Percentiles rank a stretch among this genome's conserved stretches.
phyloP scores from a whole-genome alignment of 2,797 vertebrate genomes.

The Anableps anableps region DNA sequence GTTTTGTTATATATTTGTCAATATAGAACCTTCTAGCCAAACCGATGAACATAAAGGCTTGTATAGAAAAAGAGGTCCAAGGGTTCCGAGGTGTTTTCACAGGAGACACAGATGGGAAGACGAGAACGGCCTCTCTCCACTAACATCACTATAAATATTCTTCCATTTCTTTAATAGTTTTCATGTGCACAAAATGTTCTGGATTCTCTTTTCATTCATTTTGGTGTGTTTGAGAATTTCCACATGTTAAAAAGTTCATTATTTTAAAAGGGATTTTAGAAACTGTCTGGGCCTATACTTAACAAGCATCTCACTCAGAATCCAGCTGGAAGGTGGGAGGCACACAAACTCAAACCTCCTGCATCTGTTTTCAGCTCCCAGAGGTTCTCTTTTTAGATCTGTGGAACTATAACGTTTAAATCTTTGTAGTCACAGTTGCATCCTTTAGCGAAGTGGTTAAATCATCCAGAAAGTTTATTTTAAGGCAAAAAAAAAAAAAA shows the following conservation, averaged over 20 bases:
- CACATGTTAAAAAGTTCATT: conserved; percentile 75
- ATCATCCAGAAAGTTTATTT: conserved; percentile 10
- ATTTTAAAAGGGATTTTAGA: conserved; percentile 60
- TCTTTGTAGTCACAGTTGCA: conserved; percentile 14
- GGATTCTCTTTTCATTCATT: conserved; percentile 77
- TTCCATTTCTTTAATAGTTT: conserved; percentile 91
- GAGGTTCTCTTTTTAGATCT: conserved; percentile 31
- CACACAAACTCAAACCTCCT: conserved; percentile 45
- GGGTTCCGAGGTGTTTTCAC: conserved; percentile 57
- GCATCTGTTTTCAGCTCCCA: conserved; percentile 19
- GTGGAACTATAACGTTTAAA: conserved; percentile 14
- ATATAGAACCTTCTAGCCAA: conserved; percentile 99
- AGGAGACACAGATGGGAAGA: conserved; percentile 54
- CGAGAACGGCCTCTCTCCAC: conserved; percentile 88
- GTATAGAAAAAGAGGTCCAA: conserved; percentile 91
- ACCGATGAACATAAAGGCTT: conserved; percentile 99
- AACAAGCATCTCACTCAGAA: conserved; percentile 62
- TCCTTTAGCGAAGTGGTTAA: conserved; percentile 11
- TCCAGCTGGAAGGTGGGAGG: conserved; percentile 26
- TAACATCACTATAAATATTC: conserved; percentile 95
- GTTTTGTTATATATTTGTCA: conserved; percentile 99
- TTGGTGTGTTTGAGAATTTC: conserved; percentile 84
- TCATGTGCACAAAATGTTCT: conserved; percentile 85
- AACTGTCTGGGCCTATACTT: conserved; percentile 60
- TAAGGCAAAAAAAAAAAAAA: conserved; percentile 25